Percentiles rank a stretch among this genome's conserved stretches.
These are phyloP conservation scores for Theonella swinhoei DNA, from an alignment of 37 sponge, comb jelly and placozoan genomes.

Conservation along the genomic window DNA sequence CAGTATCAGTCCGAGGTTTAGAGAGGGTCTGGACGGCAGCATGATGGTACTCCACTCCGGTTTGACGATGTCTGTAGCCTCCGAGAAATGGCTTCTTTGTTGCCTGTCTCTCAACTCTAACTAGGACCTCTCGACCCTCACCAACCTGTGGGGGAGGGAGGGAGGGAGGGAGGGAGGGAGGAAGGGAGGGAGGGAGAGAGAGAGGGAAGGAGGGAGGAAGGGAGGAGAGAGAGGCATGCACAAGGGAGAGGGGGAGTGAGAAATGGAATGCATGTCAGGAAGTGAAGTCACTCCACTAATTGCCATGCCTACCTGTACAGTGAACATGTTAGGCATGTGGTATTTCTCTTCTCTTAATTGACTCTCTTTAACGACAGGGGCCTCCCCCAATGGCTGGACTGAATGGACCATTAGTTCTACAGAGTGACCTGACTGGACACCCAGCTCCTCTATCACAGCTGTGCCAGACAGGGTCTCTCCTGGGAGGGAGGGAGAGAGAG, in stretches of 20 bases:
- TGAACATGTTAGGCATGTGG: not conserved
- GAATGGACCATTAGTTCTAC: conserved; percentile 27
- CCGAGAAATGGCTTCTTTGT: conserved; percentile 21
- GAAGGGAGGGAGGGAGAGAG: too few relatives aligned
- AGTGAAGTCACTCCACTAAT: too few relatives aligned
- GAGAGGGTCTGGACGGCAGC: conserved; percentile 58
- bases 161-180: too few relatives aligned
- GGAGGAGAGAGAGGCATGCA: too few relatives aligned
- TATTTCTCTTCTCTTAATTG: too few relatives aligned
- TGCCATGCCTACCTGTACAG: conserved; percentile 17
- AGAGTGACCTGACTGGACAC: conserved; percentile 7
- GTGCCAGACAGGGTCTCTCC: conserved; percentile 52
- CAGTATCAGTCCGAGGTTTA: not conserved
- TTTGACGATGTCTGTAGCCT: conserved; percentile 21
- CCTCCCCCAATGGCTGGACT: not conserved
- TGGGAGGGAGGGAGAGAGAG: not conserved
- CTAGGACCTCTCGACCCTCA: not conserved
- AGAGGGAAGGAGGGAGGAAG: too few relatives aligned
- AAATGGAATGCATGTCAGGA: too few relatives aligned
- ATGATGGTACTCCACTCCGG: conserved; percentile 88
- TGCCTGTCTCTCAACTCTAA: not conserved
- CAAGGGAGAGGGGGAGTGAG: too few relatives aligned
- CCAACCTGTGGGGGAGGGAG: too few relatives aligned
- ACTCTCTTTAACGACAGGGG: not conserved
- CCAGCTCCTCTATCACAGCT: conserved; percentile 47